Base-by-base conservation (phyloP, 64 coral and sea anemone genomes). In the Trachythela sp. region DNA sequence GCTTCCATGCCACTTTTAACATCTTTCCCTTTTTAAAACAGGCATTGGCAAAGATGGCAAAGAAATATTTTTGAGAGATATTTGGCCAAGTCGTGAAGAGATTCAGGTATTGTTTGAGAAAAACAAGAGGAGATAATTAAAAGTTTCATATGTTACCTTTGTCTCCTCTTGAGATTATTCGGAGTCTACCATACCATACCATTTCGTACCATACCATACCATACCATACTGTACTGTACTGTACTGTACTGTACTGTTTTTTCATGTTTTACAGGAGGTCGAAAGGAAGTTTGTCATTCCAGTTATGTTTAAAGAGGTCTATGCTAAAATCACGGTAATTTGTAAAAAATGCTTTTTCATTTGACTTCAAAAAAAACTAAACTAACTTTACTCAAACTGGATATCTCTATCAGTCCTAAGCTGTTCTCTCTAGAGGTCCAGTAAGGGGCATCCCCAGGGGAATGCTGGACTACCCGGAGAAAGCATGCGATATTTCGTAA, bases 51-150 rank as follows among this genome's bases (percentile, higher is more conserved):
- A 94, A 50, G 95, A 97, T 85, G 93, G 95, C 83, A 92, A 92
- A 29, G 40, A 94, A 30, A 90, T 97, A 4, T 97, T 97, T 35
- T 71, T 97, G 8, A 92, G 48, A 41, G 95, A 97, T 29, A 94
- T 97, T 41, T 97, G 95, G 95, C 95, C 95, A 86, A 97, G 88
- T 34, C 94, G 95, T 88, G 93, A 97, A 33, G 95, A 97, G 91
- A 90, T 97, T 36, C 95, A 97, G 95, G 95, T 94, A 40, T n/a
- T n/a, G n/a, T n/a, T n/a, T n/a, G n/a, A n/a, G n/a, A n/a, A n/a
- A n/a, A n/a, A n/a, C n/a, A n/a, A n/a, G n/a, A n/a, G n/a, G n/a
- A n/a, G n/a, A n/a, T n/a, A n/a, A n/a, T n/a, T n/a, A n/a, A n/a
- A n/a, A n/a, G n/a, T n/a, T n/a, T n/a, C n/a, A n/a, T n/a, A n/a